Evolutionary conservation across 2,888 invertebrate species (phyloP), one percentile per base, ranked within the genome.

Genomic region (Eledone cirrhosa): DNA sequence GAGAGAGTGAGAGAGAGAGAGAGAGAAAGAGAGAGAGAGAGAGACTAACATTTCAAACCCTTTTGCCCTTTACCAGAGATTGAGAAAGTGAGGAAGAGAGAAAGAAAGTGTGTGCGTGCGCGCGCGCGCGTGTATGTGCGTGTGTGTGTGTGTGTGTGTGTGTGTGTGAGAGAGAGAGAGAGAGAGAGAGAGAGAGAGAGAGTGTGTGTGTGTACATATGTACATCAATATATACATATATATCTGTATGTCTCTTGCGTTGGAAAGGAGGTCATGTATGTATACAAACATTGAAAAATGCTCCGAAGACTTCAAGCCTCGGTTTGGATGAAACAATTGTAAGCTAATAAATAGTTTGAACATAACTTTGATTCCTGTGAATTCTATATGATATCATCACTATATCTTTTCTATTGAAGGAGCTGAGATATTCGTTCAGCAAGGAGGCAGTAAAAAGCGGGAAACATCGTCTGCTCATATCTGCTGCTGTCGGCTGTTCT

Each of bases 401-500:
- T n/a, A n/a, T n/a, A n/a, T n/a, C n/a, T n/a, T 48, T 77, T 48
- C 77, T 47, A 63, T 77, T 87, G 14, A 87, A 94, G 93, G 97
- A 97, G 91, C 91, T 97, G 75, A 93, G 97, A 1, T 94, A 96
- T 85, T 97, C 97, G 88, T 97, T 97, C 88, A 95, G 97, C 78
- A 92, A 94, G 80, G 98, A 98, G 89, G 93, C 95, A 0, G 95
- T 96, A 91, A 95, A 96, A 5, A 96, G 96, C 82, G 93, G 95
- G 86, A 92, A 95, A 0, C 24, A 4, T 14, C 92, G 94, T 82
- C 93, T 97, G 48, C 92, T 97, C 78, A 92, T 98, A 27, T 96
- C 97, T 11, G 96, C 97, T 94, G 97, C 97, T 19, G 96, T 97
- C 48, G 97, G 97, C 0, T 97, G 97, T 2, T 97, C 97, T 31